These are phyloP conservation scores for Corythucha ciliata DNA, from an alignment of 2,888 invertebrate genomes.

Conservation along the genomic window DNA sequence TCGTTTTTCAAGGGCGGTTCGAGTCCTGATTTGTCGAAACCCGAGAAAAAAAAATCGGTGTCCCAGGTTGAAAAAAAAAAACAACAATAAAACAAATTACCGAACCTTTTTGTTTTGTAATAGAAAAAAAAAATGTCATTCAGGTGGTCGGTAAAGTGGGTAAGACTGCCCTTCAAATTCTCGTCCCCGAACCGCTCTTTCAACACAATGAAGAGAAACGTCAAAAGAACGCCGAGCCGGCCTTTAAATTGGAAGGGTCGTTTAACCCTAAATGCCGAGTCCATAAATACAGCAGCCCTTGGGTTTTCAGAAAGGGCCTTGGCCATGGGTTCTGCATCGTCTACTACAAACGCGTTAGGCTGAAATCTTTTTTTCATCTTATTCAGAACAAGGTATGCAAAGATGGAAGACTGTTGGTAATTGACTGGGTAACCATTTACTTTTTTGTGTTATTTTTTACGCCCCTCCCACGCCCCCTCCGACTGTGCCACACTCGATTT, in stretches of 20 bases:
- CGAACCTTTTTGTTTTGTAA: too few species aligned
- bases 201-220: not conserved
- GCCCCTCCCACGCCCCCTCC: too few species aligned
- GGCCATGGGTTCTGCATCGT: conserved; percentile 26
- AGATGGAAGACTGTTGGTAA: too few species aligned
- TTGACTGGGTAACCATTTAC: too few species aligned
- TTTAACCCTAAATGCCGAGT: not conserved
- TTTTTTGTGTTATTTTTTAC: too few species aligned
- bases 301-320: too few species aligned
- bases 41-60: conserved; percentile 24
- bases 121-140: too few species aligned
- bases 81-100: too few species aligned
- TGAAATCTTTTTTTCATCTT: conserved; percentile 34
- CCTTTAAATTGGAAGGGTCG: not conserved
- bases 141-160: conserved; percentile 24
- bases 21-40: conserved; percentile 26
- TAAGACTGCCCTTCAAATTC: conserved; percentile 31
- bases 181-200: conserved; percentile 21
- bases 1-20: conserved; percentile 23
- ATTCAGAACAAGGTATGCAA: conserved; percentile 27
- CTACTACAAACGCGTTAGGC: conserved; percentile 33
- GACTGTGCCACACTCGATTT: too few species aligned
- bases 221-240: not conserved
- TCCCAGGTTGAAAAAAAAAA: too few species aligned
- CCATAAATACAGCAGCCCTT: not conserved